Percentiles rank a stretch among this genome's conserved stretches.
phyloP scores from a whole-genome alignment of 2,797 vertebrate species.

The Pempheris klunzingeri region DNA sequence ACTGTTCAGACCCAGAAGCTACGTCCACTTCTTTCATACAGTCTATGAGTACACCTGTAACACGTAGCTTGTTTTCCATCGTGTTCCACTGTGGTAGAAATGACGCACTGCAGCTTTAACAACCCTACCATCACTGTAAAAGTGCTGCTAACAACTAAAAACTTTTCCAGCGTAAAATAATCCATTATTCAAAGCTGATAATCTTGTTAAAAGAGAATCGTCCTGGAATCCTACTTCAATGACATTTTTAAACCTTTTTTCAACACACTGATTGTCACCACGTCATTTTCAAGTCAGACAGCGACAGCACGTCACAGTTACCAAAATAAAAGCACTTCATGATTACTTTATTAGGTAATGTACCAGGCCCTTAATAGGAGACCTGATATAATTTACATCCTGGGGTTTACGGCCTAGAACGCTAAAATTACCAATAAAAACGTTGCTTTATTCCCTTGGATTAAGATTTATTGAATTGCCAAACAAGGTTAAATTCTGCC shows the following conservation, averaged over 20 bases:
- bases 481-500: background rate
- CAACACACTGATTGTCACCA: conserved; percentile 45
- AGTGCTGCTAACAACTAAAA: background rate
- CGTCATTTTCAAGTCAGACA: conserved; percentile 32
- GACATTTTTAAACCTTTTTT: background rate
- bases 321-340: conserved; percentile 19
- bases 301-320: background rate
- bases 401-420: background rate
- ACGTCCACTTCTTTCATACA: too few species aligned
- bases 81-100: background rate
- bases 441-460: background rate
- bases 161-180: background rate
- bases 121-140: background rate
- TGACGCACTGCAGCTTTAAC: background rate
- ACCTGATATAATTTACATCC: background rate
- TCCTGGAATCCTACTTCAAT: background rate
- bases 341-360: background rate
- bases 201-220: background rate
- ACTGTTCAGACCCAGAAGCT: too few species aligned
- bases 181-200: background rate
- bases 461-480: background rate
- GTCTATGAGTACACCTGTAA: too few species aligned
- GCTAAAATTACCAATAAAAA: background rate
- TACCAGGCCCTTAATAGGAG: background rate
- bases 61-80: background rate